Evolutionary conservation across 2,797 vertebrate genomes (phyloP).

Genomic region (Xenentodon cancila): DNA sequence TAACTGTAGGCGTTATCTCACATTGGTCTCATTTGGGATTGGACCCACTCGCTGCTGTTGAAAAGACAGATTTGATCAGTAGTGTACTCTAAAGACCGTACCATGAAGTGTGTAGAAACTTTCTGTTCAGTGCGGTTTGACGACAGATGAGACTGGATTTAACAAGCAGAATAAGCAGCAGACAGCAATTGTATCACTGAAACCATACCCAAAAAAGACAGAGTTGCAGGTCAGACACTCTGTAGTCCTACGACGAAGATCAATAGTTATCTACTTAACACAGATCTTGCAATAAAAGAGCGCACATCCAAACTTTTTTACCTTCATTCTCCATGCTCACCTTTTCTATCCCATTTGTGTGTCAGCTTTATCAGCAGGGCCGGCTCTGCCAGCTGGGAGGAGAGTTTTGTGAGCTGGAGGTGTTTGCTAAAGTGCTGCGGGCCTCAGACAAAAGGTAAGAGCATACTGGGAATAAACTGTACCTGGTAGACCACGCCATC

Average conservation of each 20-base stretch:
- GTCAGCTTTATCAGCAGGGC: conserved; percentile 98
- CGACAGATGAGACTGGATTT: conserved; percentile 39
- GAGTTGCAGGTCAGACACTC: too few species aligned
- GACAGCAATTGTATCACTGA: conserved; percentile 22
- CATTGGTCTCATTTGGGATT: too few species aligned
- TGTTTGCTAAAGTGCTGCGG: conserved; percentile 98
- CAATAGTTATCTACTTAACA: neutral
- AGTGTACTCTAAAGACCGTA: too few species aligned
- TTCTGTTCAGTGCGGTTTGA: conserved; percentile 53
- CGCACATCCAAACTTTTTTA: neutral
- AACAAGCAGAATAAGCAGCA: conserved; percentile 2
- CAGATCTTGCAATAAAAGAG: neutral
- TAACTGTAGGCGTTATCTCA: too few species aligned
- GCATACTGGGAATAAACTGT: neutral
- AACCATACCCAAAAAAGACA: neutral
- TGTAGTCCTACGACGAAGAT: neutral
- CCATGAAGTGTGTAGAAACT: conserved; percentile 13
- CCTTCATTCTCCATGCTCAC: neutral
- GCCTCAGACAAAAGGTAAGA: conserved; percentile 97
- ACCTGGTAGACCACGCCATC: conserved; percentile 4
- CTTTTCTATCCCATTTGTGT: conserved; percentile 27
- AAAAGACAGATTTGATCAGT: too few species aligned
- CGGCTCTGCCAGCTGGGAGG: conserved; percentile 97
- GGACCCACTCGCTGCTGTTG: too few species aligned
- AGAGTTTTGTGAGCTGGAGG: conserved; percentile 99